Percentiles rank a stretch among this genome's conserved stretches.
Evolutionary conservation across 2,113 vertebrate species (phyloP).

Genomic region (Panthera leo): DNA sequence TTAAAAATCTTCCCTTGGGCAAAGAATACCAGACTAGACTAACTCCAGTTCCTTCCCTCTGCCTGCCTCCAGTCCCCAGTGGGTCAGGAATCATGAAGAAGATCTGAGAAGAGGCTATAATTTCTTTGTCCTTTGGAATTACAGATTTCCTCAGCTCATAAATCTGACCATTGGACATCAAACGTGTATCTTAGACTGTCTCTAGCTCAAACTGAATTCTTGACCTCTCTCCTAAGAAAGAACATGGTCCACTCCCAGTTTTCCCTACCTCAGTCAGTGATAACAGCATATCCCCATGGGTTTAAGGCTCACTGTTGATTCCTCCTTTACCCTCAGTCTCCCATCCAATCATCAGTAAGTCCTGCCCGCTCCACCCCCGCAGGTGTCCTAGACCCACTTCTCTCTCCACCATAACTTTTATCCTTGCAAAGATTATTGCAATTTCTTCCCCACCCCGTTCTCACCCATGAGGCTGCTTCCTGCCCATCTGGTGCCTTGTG

Average conservation of each 20-base stretch:
- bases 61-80: fast-evolving
- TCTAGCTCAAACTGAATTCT: neutral
- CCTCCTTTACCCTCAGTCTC: neutral
- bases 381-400: neutral
- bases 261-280: neutral
- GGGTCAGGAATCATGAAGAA: neutral
- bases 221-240: neutral
- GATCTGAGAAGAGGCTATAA: neutral
- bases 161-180: neutral
- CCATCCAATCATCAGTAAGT: neutral
- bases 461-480: neutral
- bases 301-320: neutral
- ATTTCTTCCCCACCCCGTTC: neutral
- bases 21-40: neutral
- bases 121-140: neutral
- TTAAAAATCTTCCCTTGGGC: neutral
- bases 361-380: neutral
- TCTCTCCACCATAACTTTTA: neutral
- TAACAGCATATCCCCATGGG: neutral
- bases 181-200: neutral
- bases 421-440: neutral
- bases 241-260: neutral
- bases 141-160: neutral
- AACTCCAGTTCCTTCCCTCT: neutral
- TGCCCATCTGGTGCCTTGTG: neutral